Evolutionary conservation across 2,888 invertebrate species (phyloP), one percentile per base, ranked within the genome.

Genomic region (Horisme vitalbata): DNA sequence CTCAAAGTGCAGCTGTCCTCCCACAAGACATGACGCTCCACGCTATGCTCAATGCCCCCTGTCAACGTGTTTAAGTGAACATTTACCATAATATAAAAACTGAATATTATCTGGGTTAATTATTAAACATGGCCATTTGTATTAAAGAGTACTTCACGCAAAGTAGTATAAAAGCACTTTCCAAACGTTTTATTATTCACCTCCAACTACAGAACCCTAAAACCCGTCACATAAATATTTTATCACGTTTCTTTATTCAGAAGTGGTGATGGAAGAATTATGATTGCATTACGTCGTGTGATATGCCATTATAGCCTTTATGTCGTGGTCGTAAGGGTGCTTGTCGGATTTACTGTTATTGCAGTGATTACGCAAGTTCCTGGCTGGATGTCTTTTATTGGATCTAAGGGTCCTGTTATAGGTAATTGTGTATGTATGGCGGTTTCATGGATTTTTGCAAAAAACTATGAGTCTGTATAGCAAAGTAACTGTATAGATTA

Each of bases 181-280:
- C 45, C n/a, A 24, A 23, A 12, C 32, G 14, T 23, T 49, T 49
- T 32, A 36, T 39, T 44, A 34, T 41, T 26, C 37, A 48, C 30
- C 33, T 41, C 18, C 47, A 33, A 37, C 37, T 37, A 28, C 35
- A 30, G 51, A 51, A 26, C 48, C 50, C 52, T 43, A 46, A 59
- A 56, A 57, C 37, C 51, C 50, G 38, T 52, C 56, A 57, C 66
- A 77, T 77, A 74, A 74, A 78, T 79, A 76, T 78, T 75, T 71
- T 71, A 71, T 66, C 65, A 62, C 65, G 68, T 67, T 70, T 69
- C 67, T 64, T 58, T 67, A 67, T 69, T 66, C 69, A 61, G 60
- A 59, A 51, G 45, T 51, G 53, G 64, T 75, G 72, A 79, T 81
- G 78, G 75, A 77, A 70, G 68, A 79, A 76, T 79, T 73, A 79